Base-by-base conservation (phyloP, 2,888 invertebrate genomes). In the Spodoptera exigua region DNA sequence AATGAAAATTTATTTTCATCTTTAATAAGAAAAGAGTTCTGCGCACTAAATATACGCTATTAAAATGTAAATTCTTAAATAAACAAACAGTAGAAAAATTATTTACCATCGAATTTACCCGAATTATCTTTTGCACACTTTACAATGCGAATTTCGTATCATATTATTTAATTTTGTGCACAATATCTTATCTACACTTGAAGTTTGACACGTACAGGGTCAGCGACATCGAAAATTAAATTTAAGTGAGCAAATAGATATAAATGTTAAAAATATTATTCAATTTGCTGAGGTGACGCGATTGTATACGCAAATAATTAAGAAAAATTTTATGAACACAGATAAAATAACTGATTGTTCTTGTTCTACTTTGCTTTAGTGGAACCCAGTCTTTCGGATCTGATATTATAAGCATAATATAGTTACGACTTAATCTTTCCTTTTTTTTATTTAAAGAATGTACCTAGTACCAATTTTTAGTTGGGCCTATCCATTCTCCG, bases 141-240 rank as follows among this genome's bases (percentile, higher is more conserved):
- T 37, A 14, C 17, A 27, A 14, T 10, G 14, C 11, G 27, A 34
- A 32, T 11, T 3, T 16, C 11, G 2, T 35, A 7, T 11, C 0
- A 18, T 27, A 41, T 41, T 11, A 61, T 39, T 45, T 46, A 39
- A 48, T 52, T n/a, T 55, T 36, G 17, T 52, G 32, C 41, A 7
- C 3, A 17, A 11, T 55, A 59, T 59, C 53, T 59, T 63, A 63
- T 74, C 64, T 9, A 12, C 36, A 34, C 49, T 44, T 40, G 39
- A 32, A 21, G 47, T 62, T 55, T 61, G 13, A 44, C 39, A 17
- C 54, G 14, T 2, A 54, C 47, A 46, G 14, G 51, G 70, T 71
- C 70, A 64, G 32, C 36, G 56, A 59, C 54, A 37, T 34, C 16
- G 17, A 21, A 53, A 59, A 69, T 74, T 52, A 54, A 74, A 59